phyloP scores from a whole-genome alignment of 2,888 invertebrate species.

The Stenoptilia bipunctidactyla region DNA sequence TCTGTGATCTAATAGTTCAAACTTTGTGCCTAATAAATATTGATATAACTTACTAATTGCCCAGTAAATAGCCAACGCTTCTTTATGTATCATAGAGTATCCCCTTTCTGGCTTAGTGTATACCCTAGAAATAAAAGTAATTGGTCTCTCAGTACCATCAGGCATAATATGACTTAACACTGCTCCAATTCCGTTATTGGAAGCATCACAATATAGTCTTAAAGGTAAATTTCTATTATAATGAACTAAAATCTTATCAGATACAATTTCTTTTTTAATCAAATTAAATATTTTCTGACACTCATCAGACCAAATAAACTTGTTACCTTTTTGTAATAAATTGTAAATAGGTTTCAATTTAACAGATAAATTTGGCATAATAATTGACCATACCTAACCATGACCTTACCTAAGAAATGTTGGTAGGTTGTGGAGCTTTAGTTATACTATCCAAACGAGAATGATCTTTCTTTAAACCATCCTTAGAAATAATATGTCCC shows the following conservation, averaged over 20 bases:
- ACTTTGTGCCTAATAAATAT: constrained; percentile 26
- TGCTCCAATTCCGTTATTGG: constrained; percentile 24
- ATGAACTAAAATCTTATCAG: constrained; percentile 14
- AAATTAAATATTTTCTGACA: constrained; percentile 4
- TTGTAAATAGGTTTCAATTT: constrained; percentile 8
- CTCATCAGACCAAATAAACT: constrained; percentile 5
- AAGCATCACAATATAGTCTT: constrained; percentile 21
- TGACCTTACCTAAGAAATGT: not conserved
- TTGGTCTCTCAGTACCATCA: constrained; percentile 21
- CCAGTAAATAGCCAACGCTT: constrained; percentile 29
- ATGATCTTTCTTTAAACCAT: not conserved
- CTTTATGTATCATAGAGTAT: constrained; percentile 26
- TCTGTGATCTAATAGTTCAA: constrained; percentile 26
- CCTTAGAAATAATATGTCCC: constrained; percentile 2
- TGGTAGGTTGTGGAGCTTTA: not conserved
- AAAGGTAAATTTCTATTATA: constrained; percentile 16
- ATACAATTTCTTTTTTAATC: constrained; percentile 4
- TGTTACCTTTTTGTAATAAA: constrained; percentile 6
- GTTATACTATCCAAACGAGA: not conserved
- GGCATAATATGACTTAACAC: constrained; percentile 13
- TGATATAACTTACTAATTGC: constrained; percentile 27
- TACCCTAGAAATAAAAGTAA: constrained; percentile 23
- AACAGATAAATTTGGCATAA: constrained; percentile 9
- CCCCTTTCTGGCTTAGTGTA: constrained; percentile 24
- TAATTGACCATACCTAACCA: constrained; percentile 10